These are phyloP conservation scores for Labeo catla DNA, from an alignment of 2,113 vertebrate genomes.

Conservation along the genomic window DNA sequence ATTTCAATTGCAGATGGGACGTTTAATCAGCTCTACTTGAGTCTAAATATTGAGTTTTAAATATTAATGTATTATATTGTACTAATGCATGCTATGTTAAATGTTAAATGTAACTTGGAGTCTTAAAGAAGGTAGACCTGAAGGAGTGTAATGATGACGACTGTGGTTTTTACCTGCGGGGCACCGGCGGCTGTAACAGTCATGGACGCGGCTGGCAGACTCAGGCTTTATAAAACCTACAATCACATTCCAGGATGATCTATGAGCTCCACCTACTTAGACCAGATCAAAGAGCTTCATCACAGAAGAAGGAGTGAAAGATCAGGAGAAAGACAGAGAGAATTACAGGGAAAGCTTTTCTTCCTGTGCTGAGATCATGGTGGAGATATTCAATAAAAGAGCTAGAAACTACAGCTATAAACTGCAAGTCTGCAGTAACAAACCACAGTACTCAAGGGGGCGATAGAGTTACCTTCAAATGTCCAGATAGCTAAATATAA, in stretches of 20 bases:
- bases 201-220: neutral
- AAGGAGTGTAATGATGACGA: neutral
- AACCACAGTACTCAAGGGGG: conserved; percentile 5
- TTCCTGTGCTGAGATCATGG: conserved; percentile 11
- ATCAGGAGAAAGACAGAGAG: neutral
- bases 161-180: neutral
- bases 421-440: neutral
- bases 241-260: conserved; percentile 23
- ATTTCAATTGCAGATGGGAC: neutral
- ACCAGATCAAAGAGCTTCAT: conserved; percentile 29
- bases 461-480: neutral
- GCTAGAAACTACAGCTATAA: neutral
- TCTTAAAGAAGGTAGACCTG: neutral
- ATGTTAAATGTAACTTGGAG: neutral
- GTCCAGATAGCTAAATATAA: conserved; percentile 7
- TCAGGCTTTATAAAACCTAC: conserved; percentile 27
- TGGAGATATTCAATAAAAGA: neutral
- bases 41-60: neutral
- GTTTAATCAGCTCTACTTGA: neutral
- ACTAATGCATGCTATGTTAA: neutral
- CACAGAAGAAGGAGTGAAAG: neutral
- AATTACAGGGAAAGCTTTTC: conserved; percentile 2
- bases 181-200: neutral
- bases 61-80: neutral
- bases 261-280: conserved; percentile 11